Evolutionary conservation across 2,888 invertebrate species (phyloP).

Genomic region (Megaustenia siamemsis): DNA sequence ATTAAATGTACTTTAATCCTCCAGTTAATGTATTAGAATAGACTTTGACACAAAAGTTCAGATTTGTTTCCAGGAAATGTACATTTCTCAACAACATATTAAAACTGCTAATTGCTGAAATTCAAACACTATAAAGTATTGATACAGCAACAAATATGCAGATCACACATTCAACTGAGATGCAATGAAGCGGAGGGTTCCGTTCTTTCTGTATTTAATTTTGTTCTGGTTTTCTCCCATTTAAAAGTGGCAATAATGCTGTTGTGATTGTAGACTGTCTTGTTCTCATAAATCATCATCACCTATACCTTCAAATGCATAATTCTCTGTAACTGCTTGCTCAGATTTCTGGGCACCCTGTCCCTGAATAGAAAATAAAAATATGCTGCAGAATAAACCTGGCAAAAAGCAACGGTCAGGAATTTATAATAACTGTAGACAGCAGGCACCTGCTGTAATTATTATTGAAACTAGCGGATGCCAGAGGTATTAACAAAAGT

Average conservation of each 20-base stretch:
- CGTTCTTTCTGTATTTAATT: neutral
- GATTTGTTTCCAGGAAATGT: too few relatives aligned
- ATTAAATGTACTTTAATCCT: too few relatives aligned
- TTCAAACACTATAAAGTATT: too few relatives aligned
- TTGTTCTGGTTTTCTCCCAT: neutral
- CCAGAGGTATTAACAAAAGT: too few relatives aligned
- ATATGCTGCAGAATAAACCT: neutral
- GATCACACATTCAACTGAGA: neutral
- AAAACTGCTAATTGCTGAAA: too few relatives aligned
- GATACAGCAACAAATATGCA: neutral
- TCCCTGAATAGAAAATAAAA: neutral
- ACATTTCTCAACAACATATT: too few relatives aligned
- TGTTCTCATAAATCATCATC: conserved; percentile 89
- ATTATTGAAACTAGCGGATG: too few relatives aligned
- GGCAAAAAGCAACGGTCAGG: too few relatives aligned
- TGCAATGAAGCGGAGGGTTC: neutral
- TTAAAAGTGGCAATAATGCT: neutral
- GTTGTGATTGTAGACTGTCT: neutral
- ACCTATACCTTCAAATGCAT: conserved; percentile 93
- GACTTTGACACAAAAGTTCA: too few relatives aligned
- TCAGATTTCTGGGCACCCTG: conserved; percentile 40
- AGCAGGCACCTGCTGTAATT: too few relatives aligned
- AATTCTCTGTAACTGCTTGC: conserved; percentile 63
- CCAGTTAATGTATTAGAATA: too few relatives aligned
- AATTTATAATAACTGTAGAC: too few relatives aligned